These are phyloP conservation scores for Platichthys stellatus DNA, from an alignment of 2,113 vertebrate genomes.

Conservation along the genomic window DNA sequence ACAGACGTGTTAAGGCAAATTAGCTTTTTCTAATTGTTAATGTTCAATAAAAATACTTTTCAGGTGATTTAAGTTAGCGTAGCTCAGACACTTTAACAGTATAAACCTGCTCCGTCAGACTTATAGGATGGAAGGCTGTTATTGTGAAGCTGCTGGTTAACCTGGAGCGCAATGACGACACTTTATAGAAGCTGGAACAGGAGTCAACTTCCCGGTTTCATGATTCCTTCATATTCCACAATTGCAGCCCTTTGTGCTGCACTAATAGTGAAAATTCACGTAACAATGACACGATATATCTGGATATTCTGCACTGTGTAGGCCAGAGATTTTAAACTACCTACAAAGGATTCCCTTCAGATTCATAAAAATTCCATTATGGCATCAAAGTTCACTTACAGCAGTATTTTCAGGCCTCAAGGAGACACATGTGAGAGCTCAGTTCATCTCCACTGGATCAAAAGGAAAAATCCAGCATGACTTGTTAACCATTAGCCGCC, in stretches of 20 bases:
- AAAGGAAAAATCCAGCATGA: conserved; percentile 57
- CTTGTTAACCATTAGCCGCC: conserved; percentile 66
- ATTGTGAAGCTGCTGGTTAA: background rate
- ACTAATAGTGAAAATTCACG: background rate
- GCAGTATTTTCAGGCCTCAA: conserved; percentile 30
- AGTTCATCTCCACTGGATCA: conserved; percentile 49
- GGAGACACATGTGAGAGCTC: conserved; percentile 38
- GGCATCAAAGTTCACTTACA: conserved; percentile 31
- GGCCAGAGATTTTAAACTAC: background rate
- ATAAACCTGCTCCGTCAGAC: background rate
- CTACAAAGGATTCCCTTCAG: conserved; percentile 8
- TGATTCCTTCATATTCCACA: too few relatives aligned
- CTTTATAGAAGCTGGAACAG: background rate
- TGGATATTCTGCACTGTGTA: background rate
- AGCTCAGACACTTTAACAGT: background rate
- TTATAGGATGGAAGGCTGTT: background rate
- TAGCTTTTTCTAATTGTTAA: too few relatives aligned
- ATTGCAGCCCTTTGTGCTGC: background rate
- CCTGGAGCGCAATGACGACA: too few relatives aligned
- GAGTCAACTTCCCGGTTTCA: background rate
- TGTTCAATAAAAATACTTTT: too few relatives aligned
- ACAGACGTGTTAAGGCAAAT: too few relatives aligned
- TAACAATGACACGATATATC: background rate
- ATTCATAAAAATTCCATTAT: conserved; percentile 50
- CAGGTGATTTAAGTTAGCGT: too few relatives aligned